Evolutionary conservation across 92 coral and sea anemone species (phyloP).

Genomic region (Porites lobata): DNA sequence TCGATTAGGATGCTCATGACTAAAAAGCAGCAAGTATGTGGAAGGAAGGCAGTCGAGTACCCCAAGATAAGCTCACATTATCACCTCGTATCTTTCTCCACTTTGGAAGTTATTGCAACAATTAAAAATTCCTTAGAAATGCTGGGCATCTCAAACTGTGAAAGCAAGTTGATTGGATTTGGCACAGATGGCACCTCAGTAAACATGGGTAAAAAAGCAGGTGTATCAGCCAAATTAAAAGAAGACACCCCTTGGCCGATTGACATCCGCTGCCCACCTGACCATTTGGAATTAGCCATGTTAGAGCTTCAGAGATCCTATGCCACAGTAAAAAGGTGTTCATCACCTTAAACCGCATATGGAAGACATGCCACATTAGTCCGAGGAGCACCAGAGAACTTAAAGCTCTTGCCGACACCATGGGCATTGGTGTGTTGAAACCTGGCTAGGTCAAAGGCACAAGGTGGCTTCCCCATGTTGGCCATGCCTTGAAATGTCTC

Average conservation of each 20-base stretch:
- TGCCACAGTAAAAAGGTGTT: too few relatives aligned
- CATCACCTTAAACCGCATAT: neutral
- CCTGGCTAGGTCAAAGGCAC: neutral
- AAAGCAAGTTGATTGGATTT: constrained; percentile 38
- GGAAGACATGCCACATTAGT: constrained; percentile 1
- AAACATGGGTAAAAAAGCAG: constrained; percentile 52
- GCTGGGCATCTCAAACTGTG: constrained; percentile 20
- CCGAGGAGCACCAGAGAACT: constrained; percentile 2
- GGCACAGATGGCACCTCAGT: constrained; percentile 54
- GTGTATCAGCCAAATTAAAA: neutral
- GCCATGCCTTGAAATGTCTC: too few relatives aligned
- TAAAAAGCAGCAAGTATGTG: neutral
- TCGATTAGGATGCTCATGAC: neutral
- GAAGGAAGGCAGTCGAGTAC: neutral
- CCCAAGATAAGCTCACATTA: neutral
- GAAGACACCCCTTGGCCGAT: too few relatives aligned
- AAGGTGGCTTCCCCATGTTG: neutral
- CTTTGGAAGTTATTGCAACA: constrained; percentile 32
- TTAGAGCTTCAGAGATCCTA: too few relatives aligned
- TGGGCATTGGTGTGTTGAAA: constrained; percentile 13
- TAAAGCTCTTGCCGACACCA: constrained; percentile 10
- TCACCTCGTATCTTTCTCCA: constrained; percentile 16
- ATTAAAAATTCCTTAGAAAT: constrained; percentile 15
- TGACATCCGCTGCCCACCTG: too few relatives aligned
- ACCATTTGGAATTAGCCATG: too few relatives aligned